phyloP scores from a whole-genome alignment of 1,140 invertebrate genomes.

The Neodiprion virginianus region DNA sequence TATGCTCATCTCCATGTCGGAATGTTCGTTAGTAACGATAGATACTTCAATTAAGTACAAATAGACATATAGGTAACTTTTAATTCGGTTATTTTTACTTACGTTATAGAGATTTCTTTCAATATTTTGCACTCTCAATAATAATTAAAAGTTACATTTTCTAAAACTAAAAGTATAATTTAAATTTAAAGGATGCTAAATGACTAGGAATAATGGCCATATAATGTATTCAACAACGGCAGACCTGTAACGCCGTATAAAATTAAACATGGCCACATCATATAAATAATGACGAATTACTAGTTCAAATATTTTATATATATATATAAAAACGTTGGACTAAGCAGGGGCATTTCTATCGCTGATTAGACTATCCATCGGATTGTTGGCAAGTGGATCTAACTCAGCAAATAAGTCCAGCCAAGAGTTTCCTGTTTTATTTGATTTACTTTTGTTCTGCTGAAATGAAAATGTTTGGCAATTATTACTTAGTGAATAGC shows the following conservation, averaged over 20 bases:
- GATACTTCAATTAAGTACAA: background rate
- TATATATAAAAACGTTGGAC: slow-evolving; percentile 12
- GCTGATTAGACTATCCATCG: slow-evolving; percentile 48
- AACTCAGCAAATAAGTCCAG: slow-evolving; percentile 92
- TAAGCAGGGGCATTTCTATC: slow-evolving; percentile 53
- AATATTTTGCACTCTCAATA: background rate
- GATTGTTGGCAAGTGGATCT: slow-evolving; percentile 84
- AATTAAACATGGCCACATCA: background rate
- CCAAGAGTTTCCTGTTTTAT: slow-evolving; percentile 67
- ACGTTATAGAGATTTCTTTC: background rate
- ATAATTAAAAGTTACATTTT: slow-evolving; percentile 5
- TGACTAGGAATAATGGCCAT: slow-evolving; percentile 1
- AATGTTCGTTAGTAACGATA: background rate
- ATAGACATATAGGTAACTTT: background rate
- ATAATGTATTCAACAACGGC: background rate
- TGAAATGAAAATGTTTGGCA: background rate
- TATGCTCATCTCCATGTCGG: background rate
- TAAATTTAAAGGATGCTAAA: background rate
- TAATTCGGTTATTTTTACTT: slow-evolving; percentile 3
- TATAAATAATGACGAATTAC: background rate
- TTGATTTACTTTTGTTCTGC: slow-evolving; percentile 32
- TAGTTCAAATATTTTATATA: no score
- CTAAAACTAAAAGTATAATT: background rate
- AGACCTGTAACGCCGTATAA: background rate
- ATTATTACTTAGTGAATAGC: background rate